phyloP scores from a whole-genome alignment of 2,797 vertebrate species.

The Pantherophis alleghaniensis region DNA sequence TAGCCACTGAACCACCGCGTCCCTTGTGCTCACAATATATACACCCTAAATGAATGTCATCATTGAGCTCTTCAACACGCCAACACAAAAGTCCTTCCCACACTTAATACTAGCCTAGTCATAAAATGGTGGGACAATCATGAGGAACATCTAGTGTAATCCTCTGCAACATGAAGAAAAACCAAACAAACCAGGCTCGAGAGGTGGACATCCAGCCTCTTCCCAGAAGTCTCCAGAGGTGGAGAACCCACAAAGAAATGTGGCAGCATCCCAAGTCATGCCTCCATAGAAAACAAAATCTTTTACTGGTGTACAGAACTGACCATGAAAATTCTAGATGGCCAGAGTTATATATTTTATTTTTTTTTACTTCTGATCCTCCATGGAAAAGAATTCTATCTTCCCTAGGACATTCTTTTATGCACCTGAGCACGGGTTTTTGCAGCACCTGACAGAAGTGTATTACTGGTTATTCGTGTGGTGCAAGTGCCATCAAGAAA shows the following conservation, averaged over 20 bases:
- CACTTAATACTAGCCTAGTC: not conserved
- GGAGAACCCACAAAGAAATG: not conserved
- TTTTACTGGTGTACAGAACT: not conserved
- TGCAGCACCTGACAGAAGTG: not conserved
- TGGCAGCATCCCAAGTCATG: too few relatives aligned
- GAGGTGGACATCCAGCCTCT: not conserved
- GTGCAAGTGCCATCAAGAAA: not conserved
- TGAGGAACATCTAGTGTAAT: not conserved
- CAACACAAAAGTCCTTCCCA: not conserved
- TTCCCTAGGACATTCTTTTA: not conserved
- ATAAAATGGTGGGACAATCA: not conserved
- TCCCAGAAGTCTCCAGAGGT: not conserved
- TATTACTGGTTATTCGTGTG: not conserved
- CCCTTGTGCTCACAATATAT: too few relatives aligned
- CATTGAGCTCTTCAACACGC: not conserved
- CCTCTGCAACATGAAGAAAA: not conserved
- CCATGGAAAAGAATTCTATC: not conserved
- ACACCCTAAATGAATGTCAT: not conserved
- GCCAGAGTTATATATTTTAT: too few relatives aligned
- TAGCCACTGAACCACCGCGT: too few relatives aligned
- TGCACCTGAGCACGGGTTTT: not conserved
- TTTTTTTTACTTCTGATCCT: not conserved
- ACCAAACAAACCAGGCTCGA: not conserved
- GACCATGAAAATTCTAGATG: not conserved
- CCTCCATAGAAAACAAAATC: not conserved